Evolutionary conservation across 1,140 invertebrate species (phyloP).

Genomic region (Planococcus citri): DNA sequence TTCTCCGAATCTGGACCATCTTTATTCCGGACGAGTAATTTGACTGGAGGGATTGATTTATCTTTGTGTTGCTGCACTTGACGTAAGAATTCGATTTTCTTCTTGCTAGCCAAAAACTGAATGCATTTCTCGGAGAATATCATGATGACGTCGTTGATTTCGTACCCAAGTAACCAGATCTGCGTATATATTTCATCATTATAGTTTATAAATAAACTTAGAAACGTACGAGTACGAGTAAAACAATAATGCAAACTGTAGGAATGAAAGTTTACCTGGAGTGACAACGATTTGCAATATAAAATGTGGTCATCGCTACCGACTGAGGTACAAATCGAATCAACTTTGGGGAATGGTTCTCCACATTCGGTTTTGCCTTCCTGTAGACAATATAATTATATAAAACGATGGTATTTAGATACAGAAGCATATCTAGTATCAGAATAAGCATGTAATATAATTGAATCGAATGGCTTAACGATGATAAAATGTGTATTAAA

Average conservation of each 20-base stretch:
- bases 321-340: conserved; percentile 79
- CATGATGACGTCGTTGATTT: conserved; percentile 89
- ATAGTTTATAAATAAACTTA: too few relatives aligned
- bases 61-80: conserved; percentile 80
- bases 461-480: neutral
- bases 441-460: too few relatives aligned
- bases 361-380: conserved; percentile 46
- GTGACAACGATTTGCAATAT: conserved; percentile 87
- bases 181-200: conserved; percentile 38
- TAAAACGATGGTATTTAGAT: neutral
- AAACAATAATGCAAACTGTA: neutral
- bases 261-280: conserved; percentile 52
- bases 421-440: too few relatives aligned
- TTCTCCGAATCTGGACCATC: conserved; percentile 93
- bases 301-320: conserved; percentile 87
- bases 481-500: neutral
- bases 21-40: conserved; percentile 81
- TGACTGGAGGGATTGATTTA: conserved; percentile 71
- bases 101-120: conserved; percentile 88
- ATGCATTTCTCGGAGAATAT: conserved; percentile 74
- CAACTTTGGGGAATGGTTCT: conserved; percentile 38
- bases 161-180: conserved; percentile 96
- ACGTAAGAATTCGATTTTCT: conserved; percentile 93
- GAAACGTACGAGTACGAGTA: too few relatives aligned
- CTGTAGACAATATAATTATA: conserved; percentile 37